Evolutionary conservation across 2,888 invertebrate genomes (phyloP), one percentile per base, ranked within the genome.

Genomic region (Eupelmus urozonus): DNA sequence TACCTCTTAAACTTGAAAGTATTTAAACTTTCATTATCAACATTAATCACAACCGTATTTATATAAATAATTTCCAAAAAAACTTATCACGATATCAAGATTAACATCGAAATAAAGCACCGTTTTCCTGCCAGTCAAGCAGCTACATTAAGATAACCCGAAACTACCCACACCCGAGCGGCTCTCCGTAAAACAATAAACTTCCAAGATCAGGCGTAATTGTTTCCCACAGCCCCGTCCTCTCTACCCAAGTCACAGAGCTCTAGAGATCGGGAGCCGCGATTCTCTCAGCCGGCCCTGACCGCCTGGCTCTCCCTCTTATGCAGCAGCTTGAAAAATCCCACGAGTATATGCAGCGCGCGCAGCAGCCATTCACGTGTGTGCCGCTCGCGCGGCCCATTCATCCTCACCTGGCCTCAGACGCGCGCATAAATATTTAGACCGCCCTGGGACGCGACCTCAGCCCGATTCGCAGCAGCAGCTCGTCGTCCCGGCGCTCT

Each of bases 391-490:
- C 27, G 25, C n/a, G 20, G 5, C 69, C 49, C 60, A 70, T 70
- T 70, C 70, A 70, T 70, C 49, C 60, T 70, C 70, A 70, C 70
- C 70, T 70, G 70, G 59, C 60, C 70, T 70, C n/a, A 59, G 57
- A 59, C n/a, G n/a, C 29, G 66, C 34, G 53, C 51, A 55, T 53
- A 66, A 71, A 76, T 76, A 71, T 76, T 76, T 76, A 65, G 76
- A 65, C 29, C 51, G 55, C 7, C 49, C 34, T 18, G 63, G 70
- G 70, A 42, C 59, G 49, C 73, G 78, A 73, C 70, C 66, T 67
- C 78, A 76, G 63, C 63, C 71, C 73, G 65, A 53, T 66, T 73
- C 66, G 51, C n/a, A n/a, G n/a, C n/a, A n/a, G n/a, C n/a, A n/a
- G n/a, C n/a, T 49, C 25, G 13, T 20, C 49, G 25, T 62, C 25